Conservation (phyloP, 92 coral and sea anemone species). For the Nematostella vectensis region DNA sequence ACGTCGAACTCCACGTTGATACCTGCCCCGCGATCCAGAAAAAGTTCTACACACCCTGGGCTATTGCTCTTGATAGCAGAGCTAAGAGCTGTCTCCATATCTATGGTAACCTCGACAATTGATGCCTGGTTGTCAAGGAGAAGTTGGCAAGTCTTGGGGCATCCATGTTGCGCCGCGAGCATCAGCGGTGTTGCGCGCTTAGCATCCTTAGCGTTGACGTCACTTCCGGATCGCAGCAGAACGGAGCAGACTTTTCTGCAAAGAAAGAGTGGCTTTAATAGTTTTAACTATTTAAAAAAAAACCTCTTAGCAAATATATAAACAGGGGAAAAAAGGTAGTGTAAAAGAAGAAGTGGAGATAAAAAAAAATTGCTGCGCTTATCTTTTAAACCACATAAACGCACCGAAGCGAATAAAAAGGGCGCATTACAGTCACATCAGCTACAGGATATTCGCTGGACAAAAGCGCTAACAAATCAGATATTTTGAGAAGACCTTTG, state of each 20-base stretch:
- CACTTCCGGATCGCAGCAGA: slow-evolving; percentile 40
- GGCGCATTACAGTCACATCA: too few species aligned
- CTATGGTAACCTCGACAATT: slow-evolving; percentile 16
- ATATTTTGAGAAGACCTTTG: too few species aligned
- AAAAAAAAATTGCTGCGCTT: too few species aligned
- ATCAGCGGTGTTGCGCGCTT: slow-evolving; percentile 61
- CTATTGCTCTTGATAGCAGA: slow-evolving; percentile 21
- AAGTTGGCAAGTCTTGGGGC: slow-evolving; percentile 24
- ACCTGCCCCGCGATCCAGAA: slow-evolving; percentile 24
- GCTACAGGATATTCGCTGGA: too few species aligned
- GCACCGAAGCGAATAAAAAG: too few species aligned
- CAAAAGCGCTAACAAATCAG: too few species aligned
- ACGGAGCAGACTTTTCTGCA: slow-evolving; percentile 44
- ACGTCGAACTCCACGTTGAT: slow-evolving; percentile 14
- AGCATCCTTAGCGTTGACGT: slow-evolving; percentile 40
- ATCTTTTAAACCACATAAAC: too few species aligned
- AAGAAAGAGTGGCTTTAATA: too few species aligned
- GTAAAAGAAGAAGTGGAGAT: too few species aligned
- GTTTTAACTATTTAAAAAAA: too few species aligned
- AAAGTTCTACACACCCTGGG: slow-evolving; percentile 19
- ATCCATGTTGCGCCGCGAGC: slow-evolving; percentile 53
- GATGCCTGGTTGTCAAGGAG: slow-evolving; percentile 31
- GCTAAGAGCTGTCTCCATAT: slow-evolving; percentile 34
- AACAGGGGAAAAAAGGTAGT: too few species aligned
- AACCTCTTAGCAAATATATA: too few species aligned